phyloP scores from a whole-genome alignment of 1,140 invertebrate genomes.

The Paraescarpia echinospica region DNA sequence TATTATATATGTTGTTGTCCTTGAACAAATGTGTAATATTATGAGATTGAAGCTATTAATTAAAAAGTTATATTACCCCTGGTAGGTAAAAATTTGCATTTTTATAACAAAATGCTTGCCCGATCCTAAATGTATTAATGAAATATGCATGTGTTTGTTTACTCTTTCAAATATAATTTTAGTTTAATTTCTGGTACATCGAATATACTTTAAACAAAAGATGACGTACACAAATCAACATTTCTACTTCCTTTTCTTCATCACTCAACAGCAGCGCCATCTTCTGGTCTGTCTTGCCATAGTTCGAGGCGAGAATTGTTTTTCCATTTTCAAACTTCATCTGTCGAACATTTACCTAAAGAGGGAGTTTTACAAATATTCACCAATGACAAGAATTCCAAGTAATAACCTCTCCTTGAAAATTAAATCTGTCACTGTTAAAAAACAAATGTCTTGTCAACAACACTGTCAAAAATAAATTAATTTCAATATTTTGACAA shows the following conservation, averaged over 20 bases:
- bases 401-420: neutral
- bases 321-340: conserved; percentile 70
- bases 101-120: too few species aligned
- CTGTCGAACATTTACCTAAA: conserved; percentile 69
- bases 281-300: conserved; percentile 67
- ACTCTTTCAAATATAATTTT: neutral
- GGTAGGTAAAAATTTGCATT: too few species aligned
- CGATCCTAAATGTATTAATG: neutral
- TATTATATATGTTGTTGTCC: too few species aligned
- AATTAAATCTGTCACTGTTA: neutral
- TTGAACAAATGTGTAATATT: too few species aligned
- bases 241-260: conserved; percentile 72
- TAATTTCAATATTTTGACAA: too few species aligned
- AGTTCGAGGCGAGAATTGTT: conserved; percentile 82
- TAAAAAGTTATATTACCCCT: neutral
- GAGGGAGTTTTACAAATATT: conserved; percentile 10
- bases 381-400: neutral
- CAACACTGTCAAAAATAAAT: neutral
- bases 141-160: neutral
- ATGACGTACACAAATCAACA: conserved; percentile 55
- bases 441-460: neutral
- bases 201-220: neutral
- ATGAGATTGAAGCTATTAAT: neutral
- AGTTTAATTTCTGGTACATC: neutral
- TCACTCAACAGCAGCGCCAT: conserved; percentile 70